phyloP scores from a whole-genome alignment of 2,797 vertebrate species.

The Poecilia gillii region DNA sequence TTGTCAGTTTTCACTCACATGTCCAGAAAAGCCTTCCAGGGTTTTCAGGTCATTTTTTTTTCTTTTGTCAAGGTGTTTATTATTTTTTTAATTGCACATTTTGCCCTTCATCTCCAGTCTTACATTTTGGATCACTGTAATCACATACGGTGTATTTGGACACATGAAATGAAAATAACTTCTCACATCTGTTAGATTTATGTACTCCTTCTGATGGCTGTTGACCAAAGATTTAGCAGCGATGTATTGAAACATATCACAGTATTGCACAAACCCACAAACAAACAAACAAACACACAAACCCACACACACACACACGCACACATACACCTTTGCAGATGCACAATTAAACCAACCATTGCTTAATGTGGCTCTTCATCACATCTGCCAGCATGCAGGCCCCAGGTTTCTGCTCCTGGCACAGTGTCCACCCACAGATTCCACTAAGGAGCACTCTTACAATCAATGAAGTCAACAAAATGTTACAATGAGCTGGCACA shows the following conservation, averaged over 20 bases:
- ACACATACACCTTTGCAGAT: conserved; percentile 30
- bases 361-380: conserved; percentile 77
- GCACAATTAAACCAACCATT: conserved; percentile 44
- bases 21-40: not conserved
- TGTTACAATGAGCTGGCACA: conserved; percentile 43
- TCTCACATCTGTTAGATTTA: conserved; percentile 62
- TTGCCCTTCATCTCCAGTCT: conserved; percentile 14
- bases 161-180: conserved; percentile 54
- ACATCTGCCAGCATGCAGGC: conserved; percentile 66
- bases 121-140: conserved; percentile 32
- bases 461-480: conserved; percentile 75
- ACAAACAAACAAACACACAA: conserved; percentile 6
- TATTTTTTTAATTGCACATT: not conserved
- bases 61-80: not conserved
- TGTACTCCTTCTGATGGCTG: conserved; percentile 60
- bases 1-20: not conserved
- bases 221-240: conserved; percentile 73
- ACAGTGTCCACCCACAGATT: conserved; percentile 55
- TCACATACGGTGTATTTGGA: conserved; percentile 49
- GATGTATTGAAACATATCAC: conserved; percentile 77
- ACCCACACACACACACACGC: conserved; percentile 16
- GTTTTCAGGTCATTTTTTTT: not conserved
- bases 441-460: conserved; percentile 49
- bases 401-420: conserved; percentile 68
- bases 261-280: conserved; percentile 47